Conservation (phyloP, 92 coral and sea anemone genomes). For the Epizoanthus scotinus region DNA sequence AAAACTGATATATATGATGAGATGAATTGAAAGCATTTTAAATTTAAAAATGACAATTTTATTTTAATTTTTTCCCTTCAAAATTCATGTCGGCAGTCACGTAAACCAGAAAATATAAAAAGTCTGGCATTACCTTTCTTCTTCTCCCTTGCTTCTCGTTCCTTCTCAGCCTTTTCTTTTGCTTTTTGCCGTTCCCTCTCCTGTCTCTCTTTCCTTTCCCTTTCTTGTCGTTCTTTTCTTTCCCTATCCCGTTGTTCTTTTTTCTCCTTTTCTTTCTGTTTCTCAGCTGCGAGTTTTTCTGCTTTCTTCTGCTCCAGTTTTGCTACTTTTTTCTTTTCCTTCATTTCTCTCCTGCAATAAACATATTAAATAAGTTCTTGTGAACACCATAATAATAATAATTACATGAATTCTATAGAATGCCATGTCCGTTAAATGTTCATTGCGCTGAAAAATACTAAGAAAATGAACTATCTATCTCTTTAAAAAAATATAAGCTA, state of each 20-base stretch:
- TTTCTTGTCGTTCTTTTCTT: not conserved
- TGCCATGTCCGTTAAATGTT: too few relatives aligned
- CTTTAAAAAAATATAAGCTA: too few relatives aligned
- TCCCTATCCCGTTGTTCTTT: constrained; percentile 17
- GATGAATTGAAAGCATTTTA: too few relatives aligned
- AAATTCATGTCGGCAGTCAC: too few relatives aligned
- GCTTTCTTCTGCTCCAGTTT: constrained; percentile 40
- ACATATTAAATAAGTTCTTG: not conserved
- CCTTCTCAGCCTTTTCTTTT: constrained; percentile 12
- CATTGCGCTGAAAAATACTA: too few relatives aligned
- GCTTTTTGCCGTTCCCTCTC: not conserved
- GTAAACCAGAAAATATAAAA: too few relatives aligned
- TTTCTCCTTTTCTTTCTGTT: constrained; percentile 30
- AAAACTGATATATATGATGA: not conserved
- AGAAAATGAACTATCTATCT: too few relatives aligned
- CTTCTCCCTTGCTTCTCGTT: constrained; percentile 12
- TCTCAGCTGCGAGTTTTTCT: constrained; percentile 38
- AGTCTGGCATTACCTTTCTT: constrained; percentile 25
- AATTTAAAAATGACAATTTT: too few relatives aligned
- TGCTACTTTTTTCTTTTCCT: constrained; percentile 35
- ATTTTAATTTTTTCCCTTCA: too few relatives aligned
- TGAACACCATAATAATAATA: too few relatives aligned
- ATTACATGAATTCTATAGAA: too few relatives aligned
- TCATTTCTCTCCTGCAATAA: constrained; percentile 27
- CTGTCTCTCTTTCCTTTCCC: not conserved